Conservation (phyloP, 1,140 invertebrate genomes). For the Cydia pomonella region DNA sequence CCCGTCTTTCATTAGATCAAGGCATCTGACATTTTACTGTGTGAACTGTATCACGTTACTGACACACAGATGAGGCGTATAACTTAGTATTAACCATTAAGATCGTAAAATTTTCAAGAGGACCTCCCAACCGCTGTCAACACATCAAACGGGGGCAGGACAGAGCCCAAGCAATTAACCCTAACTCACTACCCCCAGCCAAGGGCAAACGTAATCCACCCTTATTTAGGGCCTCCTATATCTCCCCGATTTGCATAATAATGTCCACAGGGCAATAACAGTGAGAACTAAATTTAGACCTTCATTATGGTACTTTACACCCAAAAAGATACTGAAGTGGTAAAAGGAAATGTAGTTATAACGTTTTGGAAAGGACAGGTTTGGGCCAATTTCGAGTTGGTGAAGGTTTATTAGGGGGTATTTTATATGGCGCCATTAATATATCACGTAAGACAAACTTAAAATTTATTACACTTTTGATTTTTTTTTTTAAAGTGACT, state of each 20-base stretch:
- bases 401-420: background rate
- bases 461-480: too few relatives aligned
- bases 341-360: background rate
- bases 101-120: background rate
- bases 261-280: conserved; percentile 7
- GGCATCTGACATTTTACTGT: too few relatives aligned
- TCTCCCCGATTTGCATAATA: conserved; percentile 21
- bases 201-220: background rate
- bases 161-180: background rate
- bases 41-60: too few relatives aligned
- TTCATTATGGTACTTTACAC: background rate
- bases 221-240: conserved; percentile 20
- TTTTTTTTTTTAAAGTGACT: too few relatives aligned
- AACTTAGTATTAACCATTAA: too few relatives aligned
- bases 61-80: too few relatives aligned
- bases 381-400: background rate
- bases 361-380: background rate
- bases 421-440: too few relatives aligned
- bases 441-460: too few relatives aligned
- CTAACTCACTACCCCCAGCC: background rate
- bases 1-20: too few relatives aligned
- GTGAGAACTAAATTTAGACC: conserved; percentile 29
- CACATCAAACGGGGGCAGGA: background rate
- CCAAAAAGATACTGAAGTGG: background rate
- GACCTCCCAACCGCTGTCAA: background rate